These are phyloP conservation scores for Sesamia nonagrioides DNA, from an alignment of 1,140 invertebrate genomes.

Conservation along the genomic window DNA sequence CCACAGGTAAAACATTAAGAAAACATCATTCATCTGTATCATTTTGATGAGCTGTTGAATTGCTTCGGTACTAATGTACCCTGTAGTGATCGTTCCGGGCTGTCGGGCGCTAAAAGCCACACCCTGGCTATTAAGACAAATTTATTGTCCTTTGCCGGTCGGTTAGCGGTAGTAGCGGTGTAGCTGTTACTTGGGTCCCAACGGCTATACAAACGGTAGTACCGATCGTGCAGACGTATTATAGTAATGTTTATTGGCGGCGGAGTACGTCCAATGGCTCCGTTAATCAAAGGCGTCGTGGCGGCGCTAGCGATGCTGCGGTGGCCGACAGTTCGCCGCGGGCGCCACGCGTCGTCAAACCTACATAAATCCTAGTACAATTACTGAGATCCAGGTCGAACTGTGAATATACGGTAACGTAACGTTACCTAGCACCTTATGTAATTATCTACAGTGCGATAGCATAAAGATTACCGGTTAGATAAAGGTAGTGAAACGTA, in stretches of 20 bases:
- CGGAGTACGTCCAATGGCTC: constrained; percentile 46
- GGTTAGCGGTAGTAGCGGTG: constrained; percentile 26
- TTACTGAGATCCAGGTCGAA: constrained; percentile 11
- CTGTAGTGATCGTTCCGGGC: constrained; percentile 12
- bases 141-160: constrained; percentile 36
- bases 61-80: not conserved
- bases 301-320: constrained; percentile 16
- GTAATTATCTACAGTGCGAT: not conserved
- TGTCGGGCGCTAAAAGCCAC: constrained; percentile 35
- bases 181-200: constrained; percentile 36
- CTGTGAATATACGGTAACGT: not conserved
- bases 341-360: constrained; percentile 47
- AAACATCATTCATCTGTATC: constrained; percentile 1
- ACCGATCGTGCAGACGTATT: constrained; percentile 30
- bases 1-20: not conserved
- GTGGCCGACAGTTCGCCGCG: constrained; percentile 38
- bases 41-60: constrained; percentile 32
- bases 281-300: constrained; percentile 54
- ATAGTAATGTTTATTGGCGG: constrained; percentile 52
- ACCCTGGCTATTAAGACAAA: constrained; percentile 40
- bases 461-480: not conserved
- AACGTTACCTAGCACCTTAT: constrained; percentile 2
- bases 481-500: not conserved
- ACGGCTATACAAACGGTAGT: constrained; percentile 38
- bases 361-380: constrained; percentile 53